phyloP scores from a whole-genome alignment of 2,888 invertebrate genomes.

The Agapostemon virescens region DNA sequence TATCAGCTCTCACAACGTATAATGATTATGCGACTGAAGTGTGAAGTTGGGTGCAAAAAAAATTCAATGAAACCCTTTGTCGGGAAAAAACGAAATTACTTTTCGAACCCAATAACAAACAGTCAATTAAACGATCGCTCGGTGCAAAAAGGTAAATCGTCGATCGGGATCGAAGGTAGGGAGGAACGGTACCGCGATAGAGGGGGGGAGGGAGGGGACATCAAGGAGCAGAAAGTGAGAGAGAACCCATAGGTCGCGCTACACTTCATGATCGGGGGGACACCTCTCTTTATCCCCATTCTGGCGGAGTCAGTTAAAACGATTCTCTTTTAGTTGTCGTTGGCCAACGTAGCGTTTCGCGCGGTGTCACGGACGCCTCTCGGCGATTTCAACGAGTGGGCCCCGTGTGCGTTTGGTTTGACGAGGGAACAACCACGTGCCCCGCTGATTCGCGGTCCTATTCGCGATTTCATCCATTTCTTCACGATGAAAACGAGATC shows the following conservation, averaged over 20 bases:
- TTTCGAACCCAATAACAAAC: too few relatives aligned
- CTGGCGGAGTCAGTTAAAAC: constrained; percentile 61
- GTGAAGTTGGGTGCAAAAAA: too few relatives aligned
- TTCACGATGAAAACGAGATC: too few relatives aligned
- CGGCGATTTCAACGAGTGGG: constrained; percentile 34
- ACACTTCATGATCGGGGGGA: constrained; percentile 65
- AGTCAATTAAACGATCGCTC: constrained; percentile 17
- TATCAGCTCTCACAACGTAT: too few relatives aligned
- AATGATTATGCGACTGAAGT: too few relatives aligned
- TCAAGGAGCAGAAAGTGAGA: constrained; percentile 57
- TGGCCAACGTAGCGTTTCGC: constrained; percentile 74
- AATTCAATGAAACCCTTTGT: too few relatives aligned
- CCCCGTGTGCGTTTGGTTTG: constrained; percentile 11
- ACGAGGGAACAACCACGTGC: constrained; percentile 45
- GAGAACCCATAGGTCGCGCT: constrained; percentile 53
- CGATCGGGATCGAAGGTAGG: constrained; percentile 55
- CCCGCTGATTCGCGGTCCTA: neutral
- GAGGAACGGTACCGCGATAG: neutral
- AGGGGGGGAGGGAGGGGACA: constrained; percentile 35
- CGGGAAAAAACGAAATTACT: neutral
- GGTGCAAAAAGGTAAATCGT: constrained; percentile 48
- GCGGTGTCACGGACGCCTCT: constrained; percentile 40
- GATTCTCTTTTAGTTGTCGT: constrained; percentile 76
- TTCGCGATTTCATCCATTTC: neutral
- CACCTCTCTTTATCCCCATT: constrained; percentile 73